A percentile compares a stretch with the other conserved stretches of the same genome.
Conservation (phyloP, 2,113 vertebrate genomes). For the Octodon degus region DNA sequence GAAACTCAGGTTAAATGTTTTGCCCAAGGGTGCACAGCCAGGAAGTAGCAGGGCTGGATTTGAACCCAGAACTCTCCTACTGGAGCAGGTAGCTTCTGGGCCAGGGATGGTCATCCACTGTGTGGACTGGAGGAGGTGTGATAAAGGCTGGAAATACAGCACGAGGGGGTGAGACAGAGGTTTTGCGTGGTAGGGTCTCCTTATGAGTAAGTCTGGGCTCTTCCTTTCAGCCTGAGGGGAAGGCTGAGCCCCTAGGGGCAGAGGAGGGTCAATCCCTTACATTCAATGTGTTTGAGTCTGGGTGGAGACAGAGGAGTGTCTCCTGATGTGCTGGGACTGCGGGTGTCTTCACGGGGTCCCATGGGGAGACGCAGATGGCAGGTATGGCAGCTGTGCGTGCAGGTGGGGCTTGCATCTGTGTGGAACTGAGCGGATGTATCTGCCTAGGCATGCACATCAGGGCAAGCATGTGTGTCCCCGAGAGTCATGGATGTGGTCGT, state of each 20-base stretch:
- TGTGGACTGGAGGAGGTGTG: not conserved
- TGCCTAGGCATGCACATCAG: too few species aligned
- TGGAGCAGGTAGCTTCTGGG: not conserved
- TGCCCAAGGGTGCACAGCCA: not conserved
- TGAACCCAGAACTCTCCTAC: not conserved
- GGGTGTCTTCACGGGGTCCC: not conserved
- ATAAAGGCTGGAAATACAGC: not conserved
- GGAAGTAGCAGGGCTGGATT: not conserved
- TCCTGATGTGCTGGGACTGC: not conserved
- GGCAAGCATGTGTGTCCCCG: not conserved
- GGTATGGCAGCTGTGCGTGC: too few species aligned
- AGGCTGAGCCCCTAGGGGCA: not conserved
- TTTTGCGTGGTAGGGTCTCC: not conserved
- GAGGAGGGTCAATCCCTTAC: not conserved
- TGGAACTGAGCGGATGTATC: not conserved
- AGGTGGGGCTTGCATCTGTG: not conserved
- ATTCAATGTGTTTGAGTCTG: not conserved
- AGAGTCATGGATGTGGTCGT: not conserved
- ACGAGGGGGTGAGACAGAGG: not conserved
- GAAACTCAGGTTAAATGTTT: not conserved
- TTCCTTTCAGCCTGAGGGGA: not conserved
- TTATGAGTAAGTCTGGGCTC: not conserved
- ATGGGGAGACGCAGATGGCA: too few species aligned
- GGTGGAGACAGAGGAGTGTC: not conserved
- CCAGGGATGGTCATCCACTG: not conserved